Conservation (phyloP, 1,140 invertebrate genomes). For the Macrotrachela quadricornifera region DNA sequence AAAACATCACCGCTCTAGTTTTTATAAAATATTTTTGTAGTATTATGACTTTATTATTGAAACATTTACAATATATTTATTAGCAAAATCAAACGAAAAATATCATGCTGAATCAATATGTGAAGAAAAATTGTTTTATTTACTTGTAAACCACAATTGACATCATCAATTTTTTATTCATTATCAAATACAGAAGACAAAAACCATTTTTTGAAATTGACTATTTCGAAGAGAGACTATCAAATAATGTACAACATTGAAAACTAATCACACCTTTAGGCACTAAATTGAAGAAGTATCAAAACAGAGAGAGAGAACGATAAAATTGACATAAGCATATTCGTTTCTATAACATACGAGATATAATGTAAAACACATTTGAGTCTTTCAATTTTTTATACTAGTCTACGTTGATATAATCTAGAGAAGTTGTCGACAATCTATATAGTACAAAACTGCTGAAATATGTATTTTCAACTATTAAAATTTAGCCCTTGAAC, state of each 20-base stretch:
- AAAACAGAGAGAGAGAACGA: too few species aligned
- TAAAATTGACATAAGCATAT: too few species aligned
- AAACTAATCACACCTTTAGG: conserved; percentile 54
- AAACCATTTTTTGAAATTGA: too few species aligned
- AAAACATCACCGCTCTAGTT: conserved; percentile 64
- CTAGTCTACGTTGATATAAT: neutral
- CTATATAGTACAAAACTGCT: conserved; percentile 11
- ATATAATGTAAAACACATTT: conserved; percentile 75
- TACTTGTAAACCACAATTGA: conserved; percentile 26
- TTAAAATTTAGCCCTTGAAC: conserved; percentile 6
- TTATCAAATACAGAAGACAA: too few species aligned
- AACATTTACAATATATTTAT: conserved; percentile 45
- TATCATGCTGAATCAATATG: too few species aligned
- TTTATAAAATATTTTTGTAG: too few species aligned
- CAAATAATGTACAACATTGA: neutral
- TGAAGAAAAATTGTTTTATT: too few species aligned
- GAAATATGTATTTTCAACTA: neutral
- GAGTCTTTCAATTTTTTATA: conserved; percentile 44
- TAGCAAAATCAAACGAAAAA: conserved; percentile 61
- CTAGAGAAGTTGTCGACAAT: neutral
- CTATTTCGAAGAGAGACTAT: too few species aligned
- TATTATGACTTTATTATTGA: too few species aligned
- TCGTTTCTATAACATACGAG: conserved; percentile 45
- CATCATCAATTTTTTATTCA: conserved; percentile 21
- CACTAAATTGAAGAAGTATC: conserved; percentile 10